A percentile compares a stretch with the other conserved stretches of the same genome.
Conservation (phyloP, 2,113 vertebrate genomes). For the Corapipo altera region DNA sequence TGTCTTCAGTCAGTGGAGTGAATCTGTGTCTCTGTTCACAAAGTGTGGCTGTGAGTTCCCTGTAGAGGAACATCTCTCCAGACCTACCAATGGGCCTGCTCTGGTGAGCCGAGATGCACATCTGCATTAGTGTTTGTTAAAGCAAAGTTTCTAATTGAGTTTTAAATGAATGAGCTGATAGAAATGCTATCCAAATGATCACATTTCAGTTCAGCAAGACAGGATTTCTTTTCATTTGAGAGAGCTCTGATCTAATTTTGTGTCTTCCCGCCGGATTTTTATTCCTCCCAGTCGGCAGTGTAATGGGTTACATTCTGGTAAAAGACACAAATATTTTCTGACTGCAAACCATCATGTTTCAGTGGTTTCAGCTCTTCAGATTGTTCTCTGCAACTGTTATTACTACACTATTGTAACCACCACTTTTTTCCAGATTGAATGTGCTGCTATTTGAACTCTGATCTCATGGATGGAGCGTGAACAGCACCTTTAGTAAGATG, state of each 20-base stretch:
- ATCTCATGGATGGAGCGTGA: background rate
- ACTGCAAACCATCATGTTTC: constrained; percentile 15
- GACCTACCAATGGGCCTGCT: background rate
- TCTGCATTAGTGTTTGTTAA: background rate
- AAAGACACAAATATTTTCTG: constrained; percentile 44
- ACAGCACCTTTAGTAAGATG: background rate
- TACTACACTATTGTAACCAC: background rate
- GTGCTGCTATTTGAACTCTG: constrained; percentile 32
- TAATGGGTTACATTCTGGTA: constrained; percentile 7
- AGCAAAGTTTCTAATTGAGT: background rate
- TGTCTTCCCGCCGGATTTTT: constrained; percentile 30
- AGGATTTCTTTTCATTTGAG: constrained; percentile 18
- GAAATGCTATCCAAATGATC: background rate
- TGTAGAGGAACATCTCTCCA: background rate
- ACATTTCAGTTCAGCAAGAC: constrained; percentile 8
- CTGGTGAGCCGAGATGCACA: background rate
- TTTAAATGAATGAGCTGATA: constrained; percentile 2
- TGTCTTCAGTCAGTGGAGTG: background rate
- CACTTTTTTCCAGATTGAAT: constrained; percentile 23
- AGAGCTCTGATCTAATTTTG: constrained; percentile 22
- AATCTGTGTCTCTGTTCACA: background rate
- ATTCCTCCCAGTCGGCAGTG: background rate
- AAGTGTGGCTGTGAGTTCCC: background rate
- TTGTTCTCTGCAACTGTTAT: constrained; percentile 22
- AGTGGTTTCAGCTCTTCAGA: constrained; percentile 31